Conservation (phyloP, 1,140 invertebrate species). For the Cyrtorhinus lividipennis region DNA sequence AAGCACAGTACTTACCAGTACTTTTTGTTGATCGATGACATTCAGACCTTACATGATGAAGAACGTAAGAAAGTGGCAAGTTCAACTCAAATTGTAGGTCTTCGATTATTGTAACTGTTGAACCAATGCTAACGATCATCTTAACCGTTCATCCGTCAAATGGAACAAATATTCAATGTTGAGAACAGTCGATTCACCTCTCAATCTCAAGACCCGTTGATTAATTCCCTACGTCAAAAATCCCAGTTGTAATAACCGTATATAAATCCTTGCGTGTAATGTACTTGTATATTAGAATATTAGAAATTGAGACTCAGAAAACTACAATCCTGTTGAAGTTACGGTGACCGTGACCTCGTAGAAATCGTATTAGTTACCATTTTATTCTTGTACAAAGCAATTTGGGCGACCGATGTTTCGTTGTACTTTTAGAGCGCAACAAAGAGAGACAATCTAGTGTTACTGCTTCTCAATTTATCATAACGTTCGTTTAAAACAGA, state of each 20-base stretch:
- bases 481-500: not conserved
- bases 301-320: not conserved
- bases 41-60: no score
- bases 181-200: no score
- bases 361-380: conserved; percentile 8
- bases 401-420: not conserved
- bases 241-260: not conserved
- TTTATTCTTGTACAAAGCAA: not conserved
- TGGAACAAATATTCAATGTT: no score
- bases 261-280: not conserved
- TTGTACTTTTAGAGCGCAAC: not conserved
- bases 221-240: no score
- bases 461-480: conserved; percentile 7
- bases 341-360: not conserved
- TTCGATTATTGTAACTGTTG: no score
- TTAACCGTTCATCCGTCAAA: no score
- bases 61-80: no score
- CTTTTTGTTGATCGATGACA: no score
- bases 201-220: no score
- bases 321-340: conserved; percentile 3
- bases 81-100: no score
- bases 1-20: conserved; percentile 16
- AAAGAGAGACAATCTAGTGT: conserved; percentile 14
- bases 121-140: no score
- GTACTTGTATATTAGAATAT: not conserved